Base-by-base conservation (phyloP, 2,113 vertebrate species). In the Opisthocomus hoazin region DNA sequence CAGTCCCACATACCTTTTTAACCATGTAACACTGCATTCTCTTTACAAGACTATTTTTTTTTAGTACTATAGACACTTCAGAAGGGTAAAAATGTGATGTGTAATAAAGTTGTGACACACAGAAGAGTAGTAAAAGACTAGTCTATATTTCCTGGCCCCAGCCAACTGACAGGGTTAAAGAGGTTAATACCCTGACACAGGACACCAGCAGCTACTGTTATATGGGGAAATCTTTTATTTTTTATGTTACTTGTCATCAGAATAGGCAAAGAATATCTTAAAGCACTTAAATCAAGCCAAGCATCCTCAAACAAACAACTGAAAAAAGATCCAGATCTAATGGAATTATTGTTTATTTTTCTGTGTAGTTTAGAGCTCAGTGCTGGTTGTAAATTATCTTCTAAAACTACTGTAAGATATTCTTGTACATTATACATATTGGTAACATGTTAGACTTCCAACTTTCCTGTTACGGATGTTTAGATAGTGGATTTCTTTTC, bases 141-240 rank as follows among this genome's bases (percentile, higher is more conserved):
- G 87, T 85, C 96, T 93, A 77, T 97, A 96, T 96, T 93, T 96
- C 94, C 95, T 96, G 94, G 92, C 89, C 94, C 66, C 86, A 91
- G 77, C 30, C 81, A 76, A 91, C 94, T 96, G 95, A 96, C 89
- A 95, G 70, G 96, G 96, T 96, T 96, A 96, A 94, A 96, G 94
- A 96, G 96, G 95, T 97, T 95, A 97, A 96, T 96, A 94, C 95
- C 89, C 93, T 95, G 95, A 95, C 95, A 96, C 91, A 94, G 93
- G 95, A 97, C 94, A 96, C 93, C 95, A 95, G 91, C 4, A 0
- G 91, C 96, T 97, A 96, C 94, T 94, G 95, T 94, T 96, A 95
- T 93, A 80, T 94, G 84, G 89, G 93, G 70, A 96, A 85, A 89
- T 91, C 66, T 96, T 96, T 96, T 94, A 79, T 68, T 91, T 92